A percentile compares a stretch with the other conserved stretches of the same genome.
These are phyloP conservation scores for Margarornis squamiger DNA, from an alignment of 2,797 vertebrate genomes.

Conservation along the genomic window DNA sequence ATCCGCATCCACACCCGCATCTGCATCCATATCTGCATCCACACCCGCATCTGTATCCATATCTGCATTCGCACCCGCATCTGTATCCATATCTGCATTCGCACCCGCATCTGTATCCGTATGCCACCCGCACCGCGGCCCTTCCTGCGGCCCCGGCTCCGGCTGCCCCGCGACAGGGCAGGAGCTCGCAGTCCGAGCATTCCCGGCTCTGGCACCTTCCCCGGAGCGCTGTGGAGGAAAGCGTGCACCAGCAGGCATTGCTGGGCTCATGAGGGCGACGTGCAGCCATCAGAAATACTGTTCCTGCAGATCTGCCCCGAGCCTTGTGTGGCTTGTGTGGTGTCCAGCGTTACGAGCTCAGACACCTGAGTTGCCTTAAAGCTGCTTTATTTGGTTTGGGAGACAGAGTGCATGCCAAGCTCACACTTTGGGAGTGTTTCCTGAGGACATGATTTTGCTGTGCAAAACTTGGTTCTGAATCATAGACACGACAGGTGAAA, in stretches of 20 bases:
- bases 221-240: fast-evolving
- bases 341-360: fast-evolving
- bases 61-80: no score
- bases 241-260: fast-evolving
- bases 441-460: background rate
- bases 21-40: no score
- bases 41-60: no score
- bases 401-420: fast-evolving
- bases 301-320: fast-evolving
- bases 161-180: fast-evolving
- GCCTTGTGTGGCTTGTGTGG: fast-evolving
- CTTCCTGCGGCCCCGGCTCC: background rate
- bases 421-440: fast-evolving
- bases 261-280: fast-evolving
- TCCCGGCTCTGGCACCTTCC: fast-evolving
- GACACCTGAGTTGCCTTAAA: fast-evolving
- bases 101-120: fast-evolving
- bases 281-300: fast-evolving
- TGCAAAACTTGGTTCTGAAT: background rate
- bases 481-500: background rate
- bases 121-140: background rate
- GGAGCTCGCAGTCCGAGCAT: fast-evolving
- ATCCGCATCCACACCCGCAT: no score
- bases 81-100: no score
- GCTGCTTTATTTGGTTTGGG: no score